Conservation (phyloP, 2,888 invertebrate species). For the Thymelicus acteon region DNA sequence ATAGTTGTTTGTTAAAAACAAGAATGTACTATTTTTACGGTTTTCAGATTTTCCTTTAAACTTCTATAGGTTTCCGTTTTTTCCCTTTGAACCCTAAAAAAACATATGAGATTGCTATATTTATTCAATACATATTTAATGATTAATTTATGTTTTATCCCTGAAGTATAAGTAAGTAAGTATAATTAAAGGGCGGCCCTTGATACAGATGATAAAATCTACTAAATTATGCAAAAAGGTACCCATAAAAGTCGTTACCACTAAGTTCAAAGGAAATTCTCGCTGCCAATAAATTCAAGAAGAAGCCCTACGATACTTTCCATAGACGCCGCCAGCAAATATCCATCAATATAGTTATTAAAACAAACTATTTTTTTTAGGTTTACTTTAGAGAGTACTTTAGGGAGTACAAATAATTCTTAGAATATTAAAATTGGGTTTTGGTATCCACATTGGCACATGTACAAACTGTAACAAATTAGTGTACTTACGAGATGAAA, state of each 20-base stretch:
- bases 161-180: constrained; percentile 17
- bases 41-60: no score
- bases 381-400: no score
- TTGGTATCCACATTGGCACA: no score
- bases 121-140: no score
- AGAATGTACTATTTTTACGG: neutral
- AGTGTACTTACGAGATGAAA: no score
- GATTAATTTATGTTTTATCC: neutral
- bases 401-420: no score
- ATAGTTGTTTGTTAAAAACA: no score
- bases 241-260: constrained; percentile 54
- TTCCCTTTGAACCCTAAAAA: no score
- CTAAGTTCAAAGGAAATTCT: constrained; percentile 61
- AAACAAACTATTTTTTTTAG: neutral
- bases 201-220: constrained; percentile 46
- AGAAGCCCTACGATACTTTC: constrained; percentile 24
- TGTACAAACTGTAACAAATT: no score
- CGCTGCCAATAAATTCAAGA: constrained; percentile 57
- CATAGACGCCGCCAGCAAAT: constrained; percentile 18
- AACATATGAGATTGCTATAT: no score
- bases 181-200: constrained; percentile 22
- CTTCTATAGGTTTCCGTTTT: no score
- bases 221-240: constrained; percentile 56
- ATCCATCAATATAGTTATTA: neutral
- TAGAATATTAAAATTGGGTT: no score